Conservation (phyloP, 2,888 invertebrate genomes). For the Pristionchus entomophagus region DNA sequence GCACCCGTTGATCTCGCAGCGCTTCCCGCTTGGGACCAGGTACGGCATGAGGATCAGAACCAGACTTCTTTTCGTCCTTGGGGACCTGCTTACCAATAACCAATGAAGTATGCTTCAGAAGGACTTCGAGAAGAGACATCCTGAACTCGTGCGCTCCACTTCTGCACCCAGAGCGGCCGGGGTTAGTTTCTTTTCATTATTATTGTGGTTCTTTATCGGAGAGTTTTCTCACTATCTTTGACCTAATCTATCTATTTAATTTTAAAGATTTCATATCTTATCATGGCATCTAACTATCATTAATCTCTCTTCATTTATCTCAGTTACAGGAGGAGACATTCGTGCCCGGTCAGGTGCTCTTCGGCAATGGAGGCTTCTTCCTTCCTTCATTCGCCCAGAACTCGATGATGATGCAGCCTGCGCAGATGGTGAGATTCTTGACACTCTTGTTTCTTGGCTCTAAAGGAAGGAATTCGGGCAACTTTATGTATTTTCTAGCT, state of each 20-base stretch:
- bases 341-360: constrained; percentile 12
- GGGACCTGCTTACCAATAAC: not conserved
- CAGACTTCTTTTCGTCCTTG: not conserved
- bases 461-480: too few species aligned
- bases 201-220: too few species aligned
- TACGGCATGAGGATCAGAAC: not conserved
- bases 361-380: constrained; percentile 37
- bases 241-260: too few species aligned
- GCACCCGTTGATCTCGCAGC: constrained; percentile 19
- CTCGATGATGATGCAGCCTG: not conserved
- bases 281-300: too few species aligned
- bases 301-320: not conserved
- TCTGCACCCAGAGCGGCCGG: not conserved
- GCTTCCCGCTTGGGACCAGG: constrained; percentile 32
- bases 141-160: not conserved
- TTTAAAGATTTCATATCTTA: too few species aligned
- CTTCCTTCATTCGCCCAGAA: not conserved
- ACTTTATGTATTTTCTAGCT: too few species aligned
- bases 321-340: not conserved
- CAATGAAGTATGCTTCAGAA: not conserved
- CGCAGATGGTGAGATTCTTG: not conserved
- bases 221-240: too few species aligned
- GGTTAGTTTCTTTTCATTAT: not conserved
- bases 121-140: constrained; percentile 15
- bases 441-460: too few species aligned